Evolutionary conservation across 2,888 invertebrate species (phyloP), one percentile per base, ranked within the genome.

Genomic region (Deilephila elpenor): DNA sequence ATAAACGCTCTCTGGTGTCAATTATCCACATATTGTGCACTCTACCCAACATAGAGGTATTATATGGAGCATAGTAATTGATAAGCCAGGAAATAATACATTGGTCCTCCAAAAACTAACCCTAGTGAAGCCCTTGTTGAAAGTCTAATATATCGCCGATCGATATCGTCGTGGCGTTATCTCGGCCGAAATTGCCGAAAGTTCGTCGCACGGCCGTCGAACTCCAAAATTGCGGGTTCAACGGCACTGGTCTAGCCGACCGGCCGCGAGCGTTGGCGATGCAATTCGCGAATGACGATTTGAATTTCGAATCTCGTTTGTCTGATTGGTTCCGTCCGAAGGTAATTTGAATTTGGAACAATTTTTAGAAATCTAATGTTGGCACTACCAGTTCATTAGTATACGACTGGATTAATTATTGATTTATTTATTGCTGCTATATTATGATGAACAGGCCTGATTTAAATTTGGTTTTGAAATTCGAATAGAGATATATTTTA

Each of bases 201-300:
- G 84, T 84, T 81, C 84, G 84, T 78, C 82, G 87, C 74, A 80
- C 88, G 88, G 83, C 74, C 86, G 83, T 80, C 83, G 84, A 85
- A 84, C 86, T 78, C 83, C 84, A 77, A 84, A 85, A 80, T 76
- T 72, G 76, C 75, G 83, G 78, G 86, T 85, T 85, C 85, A 85
- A 78, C 79, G 85, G 77, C 79, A 80, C 71, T 82, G 74, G 83
- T 84, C 74, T 74, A 74, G 71, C 71, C 74, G 67, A 64, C 70
- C 60, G 70, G 61, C 60, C 67, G 56, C 53, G 62, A 37, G 59
- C 67, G 72, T 73, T 73, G 62, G 72, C 72, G 72, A 73, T 73
- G 72, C 72, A 56, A 71, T 73, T 73, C 73, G 73, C 73, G 71
- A 73, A 73, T 73, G 53, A 73, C 72, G 72, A 59, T 67, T 67